Conservation (phyloP, 2,888 invertebrate genomes). For the Oxyteleia sp. region DNA sequence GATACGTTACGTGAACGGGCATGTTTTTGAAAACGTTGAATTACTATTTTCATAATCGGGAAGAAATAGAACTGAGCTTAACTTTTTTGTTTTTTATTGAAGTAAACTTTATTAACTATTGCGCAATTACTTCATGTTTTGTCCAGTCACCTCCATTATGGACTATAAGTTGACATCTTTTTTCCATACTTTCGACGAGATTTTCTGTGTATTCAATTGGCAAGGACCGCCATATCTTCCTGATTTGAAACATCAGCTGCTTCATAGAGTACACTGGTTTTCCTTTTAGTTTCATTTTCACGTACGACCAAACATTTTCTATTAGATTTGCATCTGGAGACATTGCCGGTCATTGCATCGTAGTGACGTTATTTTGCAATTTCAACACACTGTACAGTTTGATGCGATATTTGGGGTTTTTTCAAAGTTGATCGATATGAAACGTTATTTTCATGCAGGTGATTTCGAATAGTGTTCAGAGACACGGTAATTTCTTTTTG, state of each 20-base stretch:
- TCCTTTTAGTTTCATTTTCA: slow-evolving; percentile 65
- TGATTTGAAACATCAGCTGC: slow-evolving; percentile 24
- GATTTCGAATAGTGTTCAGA: slow-evolving; percentile 9
- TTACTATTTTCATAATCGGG: neutral
- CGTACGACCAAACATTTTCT: slow-evolving; percentile 53
- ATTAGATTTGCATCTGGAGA: slow-evolving; percentile 72
- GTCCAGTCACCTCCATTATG: slow-evolving; percentile 59
- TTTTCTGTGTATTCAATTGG: slow-evolving; percentile 48
- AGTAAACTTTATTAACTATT: slow-evolving; percentile 3
- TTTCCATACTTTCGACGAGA: slow-evolving; percentile 85
- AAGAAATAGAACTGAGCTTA: slow-evolving; percentile 2
- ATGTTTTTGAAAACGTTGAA: too few relatives aligned
- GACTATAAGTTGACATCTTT: slow-evolving; percentile 50
- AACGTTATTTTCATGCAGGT: neutral
- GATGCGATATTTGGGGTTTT: slow-evolving; percentile 40
- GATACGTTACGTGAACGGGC: too few relatives aligned
- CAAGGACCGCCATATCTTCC: slow-evolving; percentile 35
- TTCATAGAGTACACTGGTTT: slow-evolving; percentile 28
- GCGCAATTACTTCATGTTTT: slow-evolving; percentile 31
- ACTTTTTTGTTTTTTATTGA: slow-evolving; percentile 8
- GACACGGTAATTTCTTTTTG: slow-evolving; percentile 8
- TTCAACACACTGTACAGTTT: slow-evolving; percentile 64
- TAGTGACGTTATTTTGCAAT: slow-evolving; percentile 55
- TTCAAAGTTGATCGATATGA: slow-evolving; percentile 2
- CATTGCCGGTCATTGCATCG: slow-evolving; percentile 63